Percentiles rank a stretch among this genome's conserved stretches.
Conservation (phyloP, 1,140 invertebrate species). For the Drosophila parabipectinata region DNA sequence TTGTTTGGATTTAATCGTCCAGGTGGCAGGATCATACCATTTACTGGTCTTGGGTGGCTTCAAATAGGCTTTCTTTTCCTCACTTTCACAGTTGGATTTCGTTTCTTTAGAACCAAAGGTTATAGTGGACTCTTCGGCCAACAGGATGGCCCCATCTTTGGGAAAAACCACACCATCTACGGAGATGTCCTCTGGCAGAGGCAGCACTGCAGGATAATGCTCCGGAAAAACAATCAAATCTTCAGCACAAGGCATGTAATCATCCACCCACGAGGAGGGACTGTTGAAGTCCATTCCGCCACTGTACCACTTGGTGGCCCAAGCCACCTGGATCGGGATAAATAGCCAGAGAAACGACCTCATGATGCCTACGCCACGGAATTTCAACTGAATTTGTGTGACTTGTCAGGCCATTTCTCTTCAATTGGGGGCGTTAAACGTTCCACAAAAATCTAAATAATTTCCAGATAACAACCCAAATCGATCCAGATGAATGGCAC, state of each 20-base stretch:
- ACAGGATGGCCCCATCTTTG: slow-evolving; percentile 60
- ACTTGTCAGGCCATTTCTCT: neutral
- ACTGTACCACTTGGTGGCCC: slow-evolving; percentile 57
- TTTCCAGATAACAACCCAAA: slow-evolving; percentile 22
- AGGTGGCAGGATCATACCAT: slow-evolving; percentile 76
- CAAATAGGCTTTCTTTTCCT: slow-evolving; percentile 41
- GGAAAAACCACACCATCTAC: slow-evolving; percentile 65
- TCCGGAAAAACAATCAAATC: slow-evolving; percentile 69
- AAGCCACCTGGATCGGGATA: slow-evolving; percentile 9
- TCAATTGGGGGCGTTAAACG: slow-evolving; percentile 53
- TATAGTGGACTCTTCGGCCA: slow-evolving; percentile 65
- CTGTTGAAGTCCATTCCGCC: slow-evolving; percentile 48
- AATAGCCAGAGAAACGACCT: slow-evolving; percentile 14
- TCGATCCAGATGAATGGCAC: slow-evolving; percentile 15
- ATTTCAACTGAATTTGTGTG: slow-evolving; percentile 21
- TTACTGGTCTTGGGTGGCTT: slow-evolving; percentile 58
- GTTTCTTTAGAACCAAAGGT: slow-evolving; percentile 19
- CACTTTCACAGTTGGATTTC: slow-evolving; percentile 42
- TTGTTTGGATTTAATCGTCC: slow-evolving; percentile 22
- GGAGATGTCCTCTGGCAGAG: slow-evolving; percentile 52
- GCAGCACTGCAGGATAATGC: slow-evolving; percentile 65
- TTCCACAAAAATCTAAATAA: neutral
- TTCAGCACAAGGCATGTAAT: slow-evolving; percentile 57
- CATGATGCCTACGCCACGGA: slow-evolving; percentile 35
- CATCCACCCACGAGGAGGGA: slow-evolving; percentile 58